Evolutionary conservation across 2,113 vertebrate genomes (phyloP).

Genomic region (Pyxicephalus adspersus): DNA sequence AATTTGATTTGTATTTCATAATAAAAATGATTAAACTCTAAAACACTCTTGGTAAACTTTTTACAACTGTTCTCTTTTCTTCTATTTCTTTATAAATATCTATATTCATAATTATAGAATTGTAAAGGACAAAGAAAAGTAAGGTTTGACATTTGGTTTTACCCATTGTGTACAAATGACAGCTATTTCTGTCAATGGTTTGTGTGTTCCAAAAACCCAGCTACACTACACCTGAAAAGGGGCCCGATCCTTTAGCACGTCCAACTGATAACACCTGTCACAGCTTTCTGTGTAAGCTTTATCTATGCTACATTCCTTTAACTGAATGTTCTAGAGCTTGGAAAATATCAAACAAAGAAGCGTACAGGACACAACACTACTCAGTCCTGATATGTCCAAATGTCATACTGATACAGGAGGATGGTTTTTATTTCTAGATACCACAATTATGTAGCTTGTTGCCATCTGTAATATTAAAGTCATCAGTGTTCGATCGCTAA

Average conservation of each 20-base stretch:
- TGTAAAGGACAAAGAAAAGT: background rate
- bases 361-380: constrained; percentile 3
- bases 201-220: constrained; percentile 34
- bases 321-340: constrained; percentile 2
- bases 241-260: constrained; percentile 6
- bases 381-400: background rate
- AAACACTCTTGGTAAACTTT: too few relatives aligned
- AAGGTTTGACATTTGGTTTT: constrained; percentile 17
- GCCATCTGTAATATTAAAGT: too few relatives aligned
- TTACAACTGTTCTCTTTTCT: background rate
- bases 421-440: background rate
- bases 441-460: background rate
- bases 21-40: too few relatives aligned
- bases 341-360: constrained; percentile 1
- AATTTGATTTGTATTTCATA: too few relatives aligned
- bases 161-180: background rate
- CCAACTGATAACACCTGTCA: constrained; percentile 18
- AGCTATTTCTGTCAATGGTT: constrained; percentile 12
- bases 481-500: too few relatives aligned
- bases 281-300: constrained; percentile 13
- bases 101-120: background rate
- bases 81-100: too few relatives aligned
- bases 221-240: constrained; percentile 25
- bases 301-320: constrained; percentile 25
- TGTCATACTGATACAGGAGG: background rate